A percentile compares a stretch with the other conserved stretches of the same genome.
These are phyloP conservation scores for Urosaurus nigricauda DNA, from an alignment of 2,797 vertebrate species.

Conservation along the genomic window DNA sequence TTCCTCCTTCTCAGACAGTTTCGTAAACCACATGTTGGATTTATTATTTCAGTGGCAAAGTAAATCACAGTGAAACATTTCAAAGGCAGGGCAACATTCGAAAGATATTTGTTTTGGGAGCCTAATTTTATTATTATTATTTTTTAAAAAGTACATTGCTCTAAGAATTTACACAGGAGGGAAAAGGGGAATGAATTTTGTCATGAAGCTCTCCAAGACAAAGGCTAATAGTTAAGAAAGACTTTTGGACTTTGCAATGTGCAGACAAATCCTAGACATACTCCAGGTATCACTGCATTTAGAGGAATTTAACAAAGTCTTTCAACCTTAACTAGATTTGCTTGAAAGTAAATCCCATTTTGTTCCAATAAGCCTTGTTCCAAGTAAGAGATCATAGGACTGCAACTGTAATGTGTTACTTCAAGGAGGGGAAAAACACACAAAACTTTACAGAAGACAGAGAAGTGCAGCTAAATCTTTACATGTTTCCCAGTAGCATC, in stretches of 20 bases:
- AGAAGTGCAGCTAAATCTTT: not conserved
- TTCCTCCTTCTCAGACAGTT: not conserved
- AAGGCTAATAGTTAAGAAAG: not conserved
- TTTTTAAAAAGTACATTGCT: not conserved
- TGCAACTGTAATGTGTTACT: not conserved
- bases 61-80: not conserved
- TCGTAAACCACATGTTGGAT: conserved; percentile 19
- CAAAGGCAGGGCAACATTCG: not conserved
- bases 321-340: not conserved
- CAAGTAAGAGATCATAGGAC: not conserved
- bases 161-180: conserved; percentile 26
- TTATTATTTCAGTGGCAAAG: conserved; percentile 42
- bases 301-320: not conserved
- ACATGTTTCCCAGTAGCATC: not conserved
- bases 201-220: conserved; percentile 22
- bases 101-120: not conserved
- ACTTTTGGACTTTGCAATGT: not conserved
- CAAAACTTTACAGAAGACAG: too few species aligned
- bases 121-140: conserved; percentile 6
- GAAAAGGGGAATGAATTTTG: conserved; percentile 17
- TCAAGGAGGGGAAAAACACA: not conserved
- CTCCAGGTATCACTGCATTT: too few species aligned
- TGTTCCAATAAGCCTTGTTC: not conserved
- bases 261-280: not conserved
- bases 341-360: not conserved